A percentile compares a stretch with the other conserved stretches of the same genome.
phyloP scores from a whole-genome alignment of 2,797 vertebrate species.

The Aphelocoma californica region DNA sequence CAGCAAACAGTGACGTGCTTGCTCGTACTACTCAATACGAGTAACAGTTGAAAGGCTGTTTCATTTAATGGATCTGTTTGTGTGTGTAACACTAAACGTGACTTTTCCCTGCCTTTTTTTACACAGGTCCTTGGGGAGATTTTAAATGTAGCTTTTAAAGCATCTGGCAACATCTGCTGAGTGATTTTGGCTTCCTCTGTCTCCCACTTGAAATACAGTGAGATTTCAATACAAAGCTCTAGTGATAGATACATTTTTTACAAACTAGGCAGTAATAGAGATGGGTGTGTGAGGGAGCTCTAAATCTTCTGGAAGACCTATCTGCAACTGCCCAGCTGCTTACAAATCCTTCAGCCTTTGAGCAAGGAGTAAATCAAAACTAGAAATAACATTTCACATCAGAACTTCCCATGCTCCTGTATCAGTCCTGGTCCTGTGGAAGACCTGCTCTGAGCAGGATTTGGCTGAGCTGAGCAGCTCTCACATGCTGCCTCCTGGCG shows the following conservation, averaged over 20 bases:
- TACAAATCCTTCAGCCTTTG: neutral
- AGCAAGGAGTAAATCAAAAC: neutral
- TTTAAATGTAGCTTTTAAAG: constrained; percentile 11
- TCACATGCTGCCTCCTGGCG: neutral
- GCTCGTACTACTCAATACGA: neutral
- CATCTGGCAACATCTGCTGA: neutral
- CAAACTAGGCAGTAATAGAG: neutral
- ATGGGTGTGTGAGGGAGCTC: neutral
- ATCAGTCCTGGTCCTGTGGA: fast-evolving
- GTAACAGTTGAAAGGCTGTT: neutral
- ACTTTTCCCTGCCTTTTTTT: neutral
- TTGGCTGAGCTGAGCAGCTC: neutral
- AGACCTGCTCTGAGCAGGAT: neutral
- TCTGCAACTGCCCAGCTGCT: neutral
- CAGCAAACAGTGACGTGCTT: neutral
- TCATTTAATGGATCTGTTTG: neutral
- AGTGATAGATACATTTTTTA: neutral
- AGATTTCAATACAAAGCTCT: neutral
- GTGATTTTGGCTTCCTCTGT: neutral
- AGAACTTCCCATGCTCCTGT: fast-evolving
- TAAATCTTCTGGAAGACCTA: neutral
- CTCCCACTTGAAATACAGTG: neutral
- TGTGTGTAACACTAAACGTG: neutral
- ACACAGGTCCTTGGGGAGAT: neutral
- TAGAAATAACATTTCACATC: neutral